These are phyloP conservation scores for Gambusia holbrooki DNA, from an alignment of 2,113 vertebrate genomes.

Conservation along the genomic window DNA sequence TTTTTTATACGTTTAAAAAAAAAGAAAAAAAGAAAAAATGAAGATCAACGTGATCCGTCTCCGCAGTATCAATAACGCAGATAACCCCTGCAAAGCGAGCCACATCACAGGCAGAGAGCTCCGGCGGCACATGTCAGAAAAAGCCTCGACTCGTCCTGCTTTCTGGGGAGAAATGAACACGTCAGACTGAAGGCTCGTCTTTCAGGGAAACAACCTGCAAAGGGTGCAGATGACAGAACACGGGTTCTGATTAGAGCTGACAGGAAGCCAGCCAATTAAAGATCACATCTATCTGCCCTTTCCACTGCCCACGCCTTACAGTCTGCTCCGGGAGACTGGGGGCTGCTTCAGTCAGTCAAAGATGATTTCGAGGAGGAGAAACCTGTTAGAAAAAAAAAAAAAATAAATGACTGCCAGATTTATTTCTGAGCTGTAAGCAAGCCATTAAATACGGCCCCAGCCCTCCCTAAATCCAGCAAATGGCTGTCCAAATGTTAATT, in stretches of 20 bases:
- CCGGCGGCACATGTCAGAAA: slow-evolving; percentile 19
- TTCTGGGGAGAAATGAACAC: slow-evolving; percentile 53
- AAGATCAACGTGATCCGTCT: slow-evolving; percentile 17
- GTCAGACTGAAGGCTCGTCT: slow-evolving; percentile 54
- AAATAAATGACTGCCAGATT: slow-evolving; percentile 50
- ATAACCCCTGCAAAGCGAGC: slow-evolving; percentile 21
- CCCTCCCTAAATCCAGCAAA: slow-evolving; percentile 53
- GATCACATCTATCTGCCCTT: slow-evolving; percentile 68
- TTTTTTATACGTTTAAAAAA: too few relatives aligned
- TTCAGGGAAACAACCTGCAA: slow-evolving; percentile 60
- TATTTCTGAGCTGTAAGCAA: slow-evolving; percentile 53
- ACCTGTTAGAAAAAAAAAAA: slow-evolving; percentile 11
- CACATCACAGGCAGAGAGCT: slow-evolving; percentile 34
- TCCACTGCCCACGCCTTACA: slow-evolving; percentile 50
- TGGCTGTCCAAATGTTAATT: slow-evolving; percentile 76
- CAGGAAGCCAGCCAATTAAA: slow-evolving; percentile 70
- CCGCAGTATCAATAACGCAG: slow-evolving; percentile 31
- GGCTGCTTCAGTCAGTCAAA: slow-evolving; percentile 43
- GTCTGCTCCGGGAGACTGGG: slow-evolving; percentile 38
- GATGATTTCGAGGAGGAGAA: slow-evolving; percentile 50
- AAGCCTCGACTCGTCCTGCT: slow-evolving; percentile 38
- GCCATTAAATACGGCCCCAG: slow-evolving; percentile 47
- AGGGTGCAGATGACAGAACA: slow-evolving; percentile 69
- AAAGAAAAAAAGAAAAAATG: neutral
- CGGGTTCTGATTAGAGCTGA: slow-evolving; percentile 66